Conservation (phyloP, 2,888 invertebrate genomes). For the Gymnosoma rotundatum region DNA sequence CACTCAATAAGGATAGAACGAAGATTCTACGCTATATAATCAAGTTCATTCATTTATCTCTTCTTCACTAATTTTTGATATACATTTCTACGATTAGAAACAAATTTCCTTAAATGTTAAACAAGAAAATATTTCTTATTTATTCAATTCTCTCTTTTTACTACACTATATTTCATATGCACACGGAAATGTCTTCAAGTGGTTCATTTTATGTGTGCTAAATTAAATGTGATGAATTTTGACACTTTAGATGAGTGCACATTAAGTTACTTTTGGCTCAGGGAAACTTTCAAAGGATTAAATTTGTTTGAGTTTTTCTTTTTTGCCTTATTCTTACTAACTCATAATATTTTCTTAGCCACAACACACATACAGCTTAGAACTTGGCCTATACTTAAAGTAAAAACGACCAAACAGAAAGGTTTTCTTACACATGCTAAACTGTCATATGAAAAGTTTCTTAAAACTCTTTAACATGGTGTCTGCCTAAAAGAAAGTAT, state of each 20-base stretch:
- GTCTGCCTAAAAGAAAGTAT: slow-evolving; percentile 22
- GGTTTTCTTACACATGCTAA: slow-evolving; percentile 32
- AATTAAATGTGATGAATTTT: slow-evolving; percentile 75
- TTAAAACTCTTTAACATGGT: slow-evolving; percentile 55
- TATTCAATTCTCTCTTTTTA: no score
- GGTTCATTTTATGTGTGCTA: slow-evolving; percentile 43
- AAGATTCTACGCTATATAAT: no score
- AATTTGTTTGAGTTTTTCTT: slow-evolving; percentile 73
- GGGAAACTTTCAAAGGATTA: slow-evolving; percentile 79
- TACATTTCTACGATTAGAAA: no score
- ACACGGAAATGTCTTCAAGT: no score
- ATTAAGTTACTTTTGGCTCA: slow-evolving; percentile 76
- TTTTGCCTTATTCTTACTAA: not conserved
- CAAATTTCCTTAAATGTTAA: no score
- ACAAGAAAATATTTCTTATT: no score
- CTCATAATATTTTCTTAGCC: slow-evolving; percentile 26
- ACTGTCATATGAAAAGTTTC: slow-evolving; percentile 52
- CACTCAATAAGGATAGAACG: no score
- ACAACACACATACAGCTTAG: slow-evolving; percentile 19
- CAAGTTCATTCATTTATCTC: no score
- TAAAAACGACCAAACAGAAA: not conserved
- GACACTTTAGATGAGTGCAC: slow-evolving; percentile 76
- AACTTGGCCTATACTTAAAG: slow-evolving; percentile 35
- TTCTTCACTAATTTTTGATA: no score
- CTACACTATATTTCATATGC: no score